Evolutionary conservation across 2,888 invertebrate genomes (phyloP).

Genomic region (Eilema sororculum): DNA sequence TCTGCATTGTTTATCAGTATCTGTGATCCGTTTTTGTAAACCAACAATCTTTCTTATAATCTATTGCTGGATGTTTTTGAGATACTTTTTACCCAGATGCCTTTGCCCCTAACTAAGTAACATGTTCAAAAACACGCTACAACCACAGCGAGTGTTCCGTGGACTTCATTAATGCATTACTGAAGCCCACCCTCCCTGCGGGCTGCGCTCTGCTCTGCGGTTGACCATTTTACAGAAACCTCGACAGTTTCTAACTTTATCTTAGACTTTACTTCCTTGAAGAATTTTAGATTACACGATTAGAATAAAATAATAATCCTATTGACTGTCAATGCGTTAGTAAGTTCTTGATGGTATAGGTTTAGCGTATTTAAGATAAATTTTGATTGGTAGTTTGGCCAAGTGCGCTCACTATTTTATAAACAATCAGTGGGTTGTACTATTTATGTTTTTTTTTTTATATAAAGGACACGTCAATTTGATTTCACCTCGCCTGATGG

Average conservation of each 20-base stretch:
- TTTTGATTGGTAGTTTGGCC: too few species aligned
- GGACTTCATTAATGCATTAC: constrained; percentile 48
- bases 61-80: not conserved
- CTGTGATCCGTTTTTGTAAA: too few species aligned
- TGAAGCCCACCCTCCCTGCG: constrained; percentile 43
- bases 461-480: too few species aligned
- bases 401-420: too few species aligned
- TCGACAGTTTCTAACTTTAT: constrained; percentile 46
- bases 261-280: constrained; percentile 36
- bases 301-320: not conserved
- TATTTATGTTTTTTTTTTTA: too few species aligned
- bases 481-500: too few species aligned
- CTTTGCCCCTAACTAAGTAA: not conserved
- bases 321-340: not conserved
- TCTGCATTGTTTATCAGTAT: too few species aligned
- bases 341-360: too few species aligned
- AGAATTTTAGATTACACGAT: constrained; percentile 29
- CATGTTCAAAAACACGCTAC: constrained; percentile 35
- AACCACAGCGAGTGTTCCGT: constrained; percentile 36
- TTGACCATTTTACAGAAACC: constrained; percentile 51
- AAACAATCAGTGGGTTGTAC: too few species aligned
- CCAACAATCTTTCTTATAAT: too few species aligned
- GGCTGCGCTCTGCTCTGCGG: constrained; percentile 38
- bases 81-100: not conserved
- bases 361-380: too few species aligned